These are phyloP conservation scores for Drosophila anceps DNA, from an alignment of 2,888 invertebrate genomes.

Conservation along the genomic window DNA sequence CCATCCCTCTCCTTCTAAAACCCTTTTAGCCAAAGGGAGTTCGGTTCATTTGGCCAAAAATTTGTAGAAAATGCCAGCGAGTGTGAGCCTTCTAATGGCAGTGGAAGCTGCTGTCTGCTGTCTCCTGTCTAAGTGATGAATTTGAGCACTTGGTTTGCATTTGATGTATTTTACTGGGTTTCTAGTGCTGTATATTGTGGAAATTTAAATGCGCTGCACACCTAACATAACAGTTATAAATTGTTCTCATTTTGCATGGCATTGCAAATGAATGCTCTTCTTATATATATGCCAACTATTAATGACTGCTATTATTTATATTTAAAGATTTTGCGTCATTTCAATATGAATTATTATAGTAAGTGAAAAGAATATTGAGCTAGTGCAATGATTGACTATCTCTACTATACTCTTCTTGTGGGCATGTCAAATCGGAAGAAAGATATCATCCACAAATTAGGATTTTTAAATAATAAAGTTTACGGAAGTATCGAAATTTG, in stretches of 20 bases:
- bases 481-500: too few species aligned
- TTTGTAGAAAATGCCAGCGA: constrained; percentile 53
- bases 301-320: constrained; percentile 6
- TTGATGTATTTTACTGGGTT: constrained; percentile 31
- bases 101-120: constrained; percentile 13
- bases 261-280: background rate
- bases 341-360: background rate
- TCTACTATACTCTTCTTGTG: background rate
- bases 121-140: constrained; percentile 69
- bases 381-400: background rate
- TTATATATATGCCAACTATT: background rate
- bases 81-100: constrained; percentile 2
- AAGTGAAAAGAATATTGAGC: background rate
- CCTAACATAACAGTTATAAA: constrained; percentile 13
- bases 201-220: constrained; percentile 16
- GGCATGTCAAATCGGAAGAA: background rate
- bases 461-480: too few species aligned
- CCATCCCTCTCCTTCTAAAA: background rate
- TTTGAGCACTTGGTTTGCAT: constrained; percentile 51
- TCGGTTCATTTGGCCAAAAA: constrained; percentile 75
- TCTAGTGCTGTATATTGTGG: constrained; percentile 21
- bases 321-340: background rate
- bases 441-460: too few species aligned
- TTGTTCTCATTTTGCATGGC: background rate
- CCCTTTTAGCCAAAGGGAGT: constrained; percentile 27